Conservation (phyloP, 2,888 invertebrate species). For the Drosophila heteroneura region DNA sequence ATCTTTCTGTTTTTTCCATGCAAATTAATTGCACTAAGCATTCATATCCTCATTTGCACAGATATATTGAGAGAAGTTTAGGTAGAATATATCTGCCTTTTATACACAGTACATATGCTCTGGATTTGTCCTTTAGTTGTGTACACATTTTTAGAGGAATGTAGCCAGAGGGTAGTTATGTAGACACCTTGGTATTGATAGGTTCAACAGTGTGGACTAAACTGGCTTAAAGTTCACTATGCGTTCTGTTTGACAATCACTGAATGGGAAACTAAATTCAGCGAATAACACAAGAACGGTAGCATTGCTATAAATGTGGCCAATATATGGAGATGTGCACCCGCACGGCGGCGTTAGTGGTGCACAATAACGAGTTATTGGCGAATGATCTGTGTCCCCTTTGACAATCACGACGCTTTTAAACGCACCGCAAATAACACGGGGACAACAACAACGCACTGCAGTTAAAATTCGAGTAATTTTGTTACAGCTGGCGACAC, state of each 20-base stretch:
- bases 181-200: constrained; percentile 15
- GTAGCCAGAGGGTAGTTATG: constrained; percentile 39
- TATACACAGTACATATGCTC: background rate
- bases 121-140: background rate
- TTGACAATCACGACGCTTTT: constrained; percentile 81
- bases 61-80: too few relatives aligned
- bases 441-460: constrained; percentile 71
- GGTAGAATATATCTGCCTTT: background rate
- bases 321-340: constrained; percentile 81
- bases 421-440: constrained; percentile 82
- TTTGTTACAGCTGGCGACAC: constrained; percentile 22
- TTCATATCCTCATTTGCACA: too few relatives aligned
- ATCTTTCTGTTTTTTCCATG: too few relatives aligned
- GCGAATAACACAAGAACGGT: constrained; percentile 84
- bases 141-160: background rate
- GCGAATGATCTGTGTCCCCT: constrained; percentile 82
- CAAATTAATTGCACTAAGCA: too few relatives aligned
- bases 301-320: constrained; percentile 58
- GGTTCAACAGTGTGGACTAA: constrained; percentile 43
- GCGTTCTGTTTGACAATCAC: constrained; percentile 84
- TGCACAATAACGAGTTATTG: constrained; percentile 82
- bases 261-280: constrained; percentile 59
- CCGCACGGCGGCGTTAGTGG: constrained; percentile 53
- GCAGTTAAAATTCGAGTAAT: background rate
- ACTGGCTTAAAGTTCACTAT: constrained; percentile 58